Evolutionary conservation across 2,797 vertebrate genomes (phyloP), one percentile per base, ranked within the genome.

Genomic region (Triplophysa bombifrons): DNA sequence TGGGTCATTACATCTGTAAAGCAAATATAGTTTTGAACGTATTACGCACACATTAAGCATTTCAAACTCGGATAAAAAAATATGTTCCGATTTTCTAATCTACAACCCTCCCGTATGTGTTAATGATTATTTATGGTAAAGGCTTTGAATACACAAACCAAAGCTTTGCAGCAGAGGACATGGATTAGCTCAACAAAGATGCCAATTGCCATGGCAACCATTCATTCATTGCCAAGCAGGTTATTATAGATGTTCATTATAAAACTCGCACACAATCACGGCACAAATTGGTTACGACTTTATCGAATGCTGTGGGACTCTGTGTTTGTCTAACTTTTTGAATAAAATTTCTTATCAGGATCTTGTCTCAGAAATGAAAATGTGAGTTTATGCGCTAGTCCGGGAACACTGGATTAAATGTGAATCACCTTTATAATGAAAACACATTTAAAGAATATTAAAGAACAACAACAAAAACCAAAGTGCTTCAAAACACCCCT

Each of bases 171-270:
- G 70, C 58, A 72, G 66, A 84, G 64, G 55, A 22, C 77, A 74
- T 65, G 55, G 20, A 83, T 61, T 72, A 76, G 19, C 58, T 65
- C 72, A 78, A 80, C 46, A 84, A 78, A 72, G 80, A 82, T 81
- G 76, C 27, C 9, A 22, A 87, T 90, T 88, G 79, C 89, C 86
- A 89, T 89, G 85, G 84, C 75, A 89, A 90, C 90, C 72, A 80
- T 80, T 85, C 58, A 76, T 84, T 86, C 82, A 72, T 56, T 41
- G 50, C 61, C 2, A 38, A 63, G 13, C 72, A 58, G 78, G 77
- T 79, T 74, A 83, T 82, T 83, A 70, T 55, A 17, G 25, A 67
- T 27, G 65, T 77, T 51, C n/a, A 46, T 17, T 55, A 71, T 58
- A 48, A 72, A 67, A 69, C 22, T 27, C 44, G 44, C 44, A 11